Evolutionary conservation across 2,797 vertebrate genomes (phyloP), one percentile per base, ranked within the genome.

Genomic region (Amniataba percoides): DNA sequence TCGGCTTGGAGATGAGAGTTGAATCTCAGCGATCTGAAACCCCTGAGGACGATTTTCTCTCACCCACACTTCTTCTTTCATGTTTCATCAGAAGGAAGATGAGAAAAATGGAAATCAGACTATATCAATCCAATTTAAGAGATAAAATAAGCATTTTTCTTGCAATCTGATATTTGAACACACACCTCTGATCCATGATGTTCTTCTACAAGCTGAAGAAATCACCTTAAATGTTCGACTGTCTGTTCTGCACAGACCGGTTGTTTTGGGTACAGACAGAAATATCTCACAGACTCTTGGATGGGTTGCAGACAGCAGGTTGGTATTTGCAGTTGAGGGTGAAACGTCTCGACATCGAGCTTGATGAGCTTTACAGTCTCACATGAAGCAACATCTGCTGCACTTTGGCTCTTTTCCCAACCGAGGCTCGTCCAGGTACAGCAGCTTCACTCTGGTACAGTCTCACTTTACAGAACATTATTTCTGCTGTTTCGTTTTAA

Each of bases 61-160:
- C 11, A 31, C 7, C 10, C 43, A n/a, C 27, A 48, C 15, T 10
- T 45, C 23, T 27, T 45, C 2, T 27, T 9, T 10, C 40, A 19
- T 2, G 2, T 18, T 2, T 42, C 2, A 9, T 9, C 5, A 16
- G 9, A 8, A 5, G 18, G 7, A 31, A 7, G 11, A 16, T 0
- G 1, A 5, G 7, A 43, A 31, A 3, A 12, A 18, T 36, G 14
- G 10, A 52, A 7, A 52, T 52, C 14, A 6, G 18, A 36, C 11
- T 5, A 12, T 12, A 12, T 6, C 10, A 57, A 52, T 25, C 21
- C 49, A 14, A 11, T 52, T 49, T 49, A 12, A 19, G 19, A 21
- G n/a, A 49, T 45, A 15, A 45, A 18, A 43, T 13, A 15, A 7
- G 7, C 10, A 12, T n/a, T 49, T 51, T 51, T 46, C 27, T 12